Evolutionary conservation across 2,797 vertebrate species (phyloP).

Genomic region (Labeo calbasu): DNA sequence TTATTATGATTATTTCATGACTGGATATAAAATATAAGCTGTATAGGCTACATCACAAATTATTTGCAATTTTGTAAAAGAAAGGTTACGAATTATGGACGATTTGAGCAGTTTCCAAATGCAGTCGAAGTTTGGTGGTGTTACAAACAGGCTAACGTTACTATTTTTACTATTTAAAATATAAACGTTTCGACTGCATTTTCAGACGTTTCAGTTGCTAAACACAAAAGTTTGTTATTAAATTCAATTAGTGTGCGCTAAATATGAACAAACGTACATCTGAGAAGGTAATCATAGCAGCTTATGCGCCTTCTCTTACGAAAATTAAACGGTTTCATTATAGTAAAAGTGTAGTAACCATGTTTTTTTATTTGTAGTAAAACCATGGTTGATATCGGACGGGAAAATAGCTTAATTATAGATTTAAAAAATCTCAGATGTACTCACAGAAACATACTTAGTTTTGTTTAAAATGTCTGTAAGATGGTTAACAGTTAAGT

Average conservation of each 20-base stretch:
- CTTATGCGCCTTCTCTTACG: too few relatives aligned
- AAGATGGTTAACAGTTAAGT: not conserved
- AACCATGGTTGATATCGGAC: not conserved
- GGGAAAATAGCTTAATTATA: not conserved
- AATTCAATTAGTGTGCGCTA: not conserved
- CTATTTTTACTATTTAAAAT: not conserved
- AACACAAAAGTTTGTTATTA: not conserved
- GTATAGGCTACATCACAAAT: not conserved
- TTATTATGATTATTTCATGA: conserved; percentile 16
- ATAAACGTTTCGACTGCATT: not conserved
- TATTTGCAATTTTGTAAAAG: not conserved
- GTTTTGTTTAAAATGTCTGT: not conserved
- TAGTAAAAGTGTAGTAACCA: too few relatives aligned
- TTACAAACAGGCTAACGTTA: not conserved
- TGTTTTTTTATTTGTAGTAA: too few relatives aligned
- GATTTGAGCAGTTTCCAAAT: not conserved
- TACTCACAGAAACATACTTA: not conserved
- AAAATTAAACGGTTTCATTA: too few relatives aligned
- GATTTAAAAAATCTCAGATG: not conserved
- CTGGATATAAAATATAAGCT: not conserved
- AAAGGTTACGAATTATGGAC: not conserved
- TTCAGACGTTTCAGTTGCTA: not conserved
- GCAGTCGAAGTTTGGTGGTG: not conserved
- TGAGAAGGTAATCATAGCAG: not conserved
- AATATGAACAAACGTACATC: not conserved